These are phyloP conservation scores for Orthochromis malagaraziensis DNA, from an alignment of 2,113 vertebrate species.

Conservation along the genomic window DNA sequence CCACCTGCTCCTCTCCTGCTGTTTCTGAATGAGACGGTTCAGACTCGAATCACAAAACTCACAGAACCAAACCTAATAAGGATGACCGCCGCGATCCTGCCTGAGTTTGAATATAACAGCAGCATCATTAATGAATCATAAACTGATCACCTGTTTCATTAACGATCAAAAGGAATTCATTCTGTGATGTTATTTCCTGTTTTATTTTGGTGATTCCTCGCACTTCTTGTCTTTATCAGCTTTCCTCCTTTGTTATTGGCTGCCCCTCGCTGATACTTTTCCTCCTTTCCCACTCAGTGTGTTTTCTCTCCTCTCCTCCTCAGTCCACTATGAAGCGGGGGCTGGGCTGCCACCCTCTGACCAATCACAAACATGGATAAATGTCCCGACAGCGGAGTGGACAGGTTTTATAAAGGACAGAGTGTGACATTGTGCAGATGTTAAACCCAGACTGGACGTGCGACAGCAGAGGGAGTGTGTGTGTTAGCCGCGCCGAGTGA, in stretches of 20 bases:
- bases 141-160: background rate
- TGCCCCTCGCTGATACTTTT: background rate
- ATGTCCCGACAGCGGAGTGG: background rate
- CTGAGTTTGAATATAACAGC: background rate
- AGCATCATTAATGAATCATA: background rate
- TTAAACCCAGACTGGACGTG: background rate
- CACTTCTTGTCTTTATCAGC: background rate
- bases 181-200: background rate
- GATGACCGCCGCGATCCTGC: rapidly evolving
- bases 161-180: background rate
- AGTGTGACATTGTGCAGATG: background rate
- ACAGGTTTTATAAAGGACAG: background rate
- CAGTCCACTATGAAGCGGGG: background rate
- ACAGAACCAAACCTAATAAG: background rate
- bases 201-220: background rate
- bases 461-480: background rate
- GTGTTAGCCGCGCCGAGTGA: background rate
- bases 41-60: background rate
- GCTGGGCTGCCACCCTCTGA: background rate
- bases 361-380: background rate
- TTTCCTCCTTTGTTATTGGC: background rate
- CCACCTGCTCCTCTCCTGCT: background rate
- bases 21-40: background rate
- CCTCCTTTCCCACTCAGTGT: background rate
- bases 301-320: background rate